These are phyloP conservation scores for Dendrocincla tyrannina DNA, from an alignment of 2,797 vertebrate genomes.

Conservation along the genomic window DNA sequence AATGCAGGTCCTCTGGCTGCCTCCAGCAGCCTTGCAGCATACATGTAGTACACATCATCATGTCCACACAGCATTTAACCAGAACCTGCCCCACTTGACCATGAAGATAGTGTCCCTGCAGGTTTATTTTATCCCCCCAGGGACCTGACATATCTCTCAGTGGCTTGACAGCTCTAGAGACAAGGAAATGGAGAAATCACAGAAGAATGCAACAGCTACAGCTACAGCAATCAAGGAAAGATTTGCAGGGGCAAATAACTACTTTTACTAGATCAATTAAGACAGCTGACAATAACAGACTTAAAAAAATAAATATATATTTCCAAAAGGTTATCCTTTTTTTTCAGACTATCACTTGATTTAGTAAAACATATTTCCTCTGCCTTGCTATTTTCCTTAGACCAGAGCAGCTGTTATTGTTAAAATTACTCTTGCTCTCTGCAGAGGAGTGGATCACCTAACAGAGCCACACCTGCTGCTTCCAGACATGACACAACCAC, in stretches of 20 bases:
- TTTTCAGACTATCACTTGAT: background rate
- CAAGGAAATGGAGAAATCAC: background rate
- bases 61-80: background rate
- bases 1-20: background rate
- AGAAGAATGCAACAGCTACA: background rate
- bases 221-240: background rate
- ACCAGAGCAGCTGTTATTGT: background rate
- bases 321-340: background rate
- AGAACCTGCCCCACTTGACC: background rate
- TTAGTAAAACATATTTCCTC: background rate
- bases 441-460: background rate
- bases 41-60: rapidly evolving
- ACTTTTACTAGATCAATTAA: background rate
- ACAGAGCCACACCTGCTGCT: background rate
- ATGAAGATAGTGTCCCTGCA: background rate
- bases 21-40: background rate
- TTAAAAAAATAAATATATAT: background rate
- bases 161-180: background rate
- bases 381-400: background rate
- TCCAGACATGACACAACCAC: background rate
- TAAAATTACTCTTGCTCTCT: background rate
- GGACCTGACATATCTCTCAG: background rate
- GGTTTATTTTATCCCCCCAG: background rate
- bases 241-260: background rate
- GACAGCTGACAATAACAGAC: background rate